Percentiles rank a stretch among this genome's conserved stretches.
Evolutionary conservation across 2,888 invertebrate genomes (phyloP).

Genomic region (Platypus cylindrus): DNA sequence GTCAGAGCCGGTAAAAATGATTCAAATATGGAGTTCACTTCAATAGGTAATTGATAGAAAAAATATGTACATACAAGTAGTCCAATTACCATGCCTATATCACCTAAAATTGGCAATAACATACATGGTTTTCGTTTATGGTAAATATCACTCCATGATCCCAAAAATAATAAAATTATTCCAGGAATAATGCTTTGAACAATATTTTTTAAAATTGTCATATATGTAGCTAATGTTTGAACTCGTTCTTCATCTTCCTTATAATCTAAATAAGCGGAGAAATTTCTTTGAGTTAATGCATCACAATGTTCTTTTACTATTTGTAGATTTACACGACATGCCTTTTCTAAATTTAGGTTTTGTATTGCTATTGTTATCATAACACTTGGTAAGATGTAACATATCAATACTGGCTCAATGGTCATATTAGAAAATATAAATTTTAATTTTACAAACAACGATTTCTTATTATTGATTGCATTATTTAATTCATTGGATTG

Average conservation of each 20-base stretch:
- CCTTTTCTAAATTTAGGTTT: conserved; percentile 71
- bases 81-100: conserved; percentile 38
- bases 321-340: conserved; percentile 63
- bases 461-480: conserved; percentile 11
- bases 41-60: conserved; percentile 41
- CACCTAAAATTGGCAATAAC: conserved; percentile 42
- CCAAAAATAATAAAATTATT: conserved; percentile 39
- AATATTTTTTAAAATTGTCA: conserved; percentile 44
- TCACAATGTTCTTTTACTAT: conserved; percentile 58
- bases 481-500: conserved; percentile 18
- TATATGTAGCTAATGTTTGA: conserved; percentile 26
- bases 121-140: conserved; percentile 45
- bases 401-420: conserved; percentile 56
- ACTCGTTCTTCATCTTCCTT: conserved; percentile 38
- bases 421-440: conserved; percentile 49
- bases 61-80: conserved; percentile 41
- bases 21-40: conserved; percentile 41
- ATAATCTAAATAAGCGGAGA: conserved; percentile 43
- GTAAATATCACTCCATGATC: conserved; percentile 49
- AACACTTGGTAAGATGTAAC: conserved; percentile 46
- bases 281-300: conserved; percentile 56
- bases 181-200: conserved; percentile 43
- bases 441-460: conserved; percentile 20
- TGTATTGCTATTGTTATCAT: conserved; percentile 59
- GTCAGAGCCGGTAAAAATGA: conserved; percentile 41